phyloP scores from a whole-genome alignment of 2,888 invertebrate genomes.

The Sinotaia quadrata region DNA sequence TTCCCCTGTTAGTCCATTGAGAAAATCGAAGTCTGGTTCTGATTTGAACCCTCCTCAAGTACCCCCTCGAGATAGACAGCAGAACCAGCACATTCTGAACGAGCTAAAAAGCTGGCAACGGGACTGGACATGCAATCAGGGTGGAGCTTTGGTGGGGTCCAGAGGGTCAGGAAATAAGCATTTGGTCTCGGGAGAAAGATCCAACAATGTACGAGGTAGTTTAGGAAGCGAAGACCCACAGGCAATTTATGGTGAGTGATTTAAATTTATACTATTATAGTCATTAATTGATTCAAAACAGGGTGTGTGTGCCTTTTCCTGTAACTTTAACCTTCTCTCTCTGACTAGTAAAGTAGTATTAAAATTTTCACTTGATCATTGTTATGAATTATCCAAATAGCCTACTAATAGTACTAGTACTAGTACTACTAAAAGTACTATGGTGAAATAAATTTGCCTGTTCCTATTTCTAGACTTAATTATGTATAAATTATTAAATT shows the following conservation, averaged over 20 bases:
- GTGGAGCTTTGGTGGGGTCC: background rate
- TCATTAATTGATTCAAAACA: too few species aligned
- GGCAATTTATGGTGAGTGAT: constrained; percentile 31
- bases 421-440: background rate
- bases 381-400: too few species aligned
- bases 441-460: background rate
- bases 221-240: constrained; percentile 10
- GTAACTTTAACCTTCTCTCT: too few species aligned
- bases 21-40: constrained; percentile 30
- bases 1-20: constrained; percentile 23
- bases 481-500: too few species aligned
- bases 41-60: constrained; percentile 41
- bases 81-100: constrained; percentile 44
- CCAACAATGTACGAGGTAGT: background rate
- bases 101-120: constrained; percentile 62
- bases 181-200: too few species aligned
- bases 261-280: background rate
- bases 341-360: too few species aligned
- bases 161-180: too few species aligned
- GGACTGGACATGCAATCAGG: constrained; percentile 34
- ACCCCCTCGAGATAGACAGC: constrained; percentile 55
- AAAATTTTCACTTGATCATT: too few species aligned
- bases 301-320: too few species aligned
- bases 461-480: too few species aligned
- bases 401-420: background rate